These are phyloP conservation scores for Cyprinella venusta DNA, from an alignment of 2,797 vertebrate species.

Conservation along the genomic window DNA sequence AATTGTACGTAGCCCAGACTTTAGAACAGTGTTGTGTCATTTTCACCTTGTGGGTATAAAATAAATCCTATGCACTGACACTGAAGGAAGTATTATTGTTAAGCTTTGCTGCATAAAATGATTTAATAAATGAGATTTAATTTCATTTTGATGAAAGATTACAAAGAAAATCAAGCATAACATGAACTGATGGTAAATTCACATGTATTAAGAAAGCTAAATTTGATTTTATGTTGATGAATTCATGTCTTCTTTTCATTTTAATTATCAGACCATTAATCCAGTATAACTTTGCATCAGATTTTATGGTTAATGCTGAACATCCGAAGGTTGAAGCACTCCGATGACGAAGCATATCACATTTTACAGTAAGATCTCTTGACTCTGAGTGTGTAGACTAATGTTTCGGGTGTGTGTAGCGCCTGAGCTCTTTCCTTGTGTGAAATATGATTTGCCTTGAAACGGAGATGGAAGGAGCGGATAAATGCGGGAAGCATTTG, in stretches of 20 bases:
- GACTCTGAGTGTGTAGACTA: neutral
- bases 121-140: neutral
- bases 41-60: neutral
- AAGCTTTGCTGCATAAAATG: neutral
- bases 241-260: neutral
- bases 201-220: neutral
- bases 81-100: neutral
- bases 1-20: too few species aligned
- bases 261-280: neutral
- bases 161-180: neutral
- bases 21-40: neutral
- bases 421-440: conserved; percentile 32
- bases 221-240: neutral
- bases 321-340: conserved; percentile 2
- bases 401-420: conserved; percentile 10
- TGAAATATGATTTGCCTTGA: conserved; percentile 41
- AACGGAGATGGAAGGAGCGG: neutral
- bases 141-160: neutral
- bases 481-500: conserved; percentile 29
- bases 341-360: conserved; percentile 11
- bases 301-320: neutral
- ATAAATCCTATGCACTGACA: neutral
- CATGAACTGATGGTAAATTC: neutral
- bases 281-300: neutral
- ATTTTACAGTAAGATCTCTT: neutral